Conservation (phyloP, 2,797 vertebrate genomes). For the Protosalanx chinensis region DNA sequence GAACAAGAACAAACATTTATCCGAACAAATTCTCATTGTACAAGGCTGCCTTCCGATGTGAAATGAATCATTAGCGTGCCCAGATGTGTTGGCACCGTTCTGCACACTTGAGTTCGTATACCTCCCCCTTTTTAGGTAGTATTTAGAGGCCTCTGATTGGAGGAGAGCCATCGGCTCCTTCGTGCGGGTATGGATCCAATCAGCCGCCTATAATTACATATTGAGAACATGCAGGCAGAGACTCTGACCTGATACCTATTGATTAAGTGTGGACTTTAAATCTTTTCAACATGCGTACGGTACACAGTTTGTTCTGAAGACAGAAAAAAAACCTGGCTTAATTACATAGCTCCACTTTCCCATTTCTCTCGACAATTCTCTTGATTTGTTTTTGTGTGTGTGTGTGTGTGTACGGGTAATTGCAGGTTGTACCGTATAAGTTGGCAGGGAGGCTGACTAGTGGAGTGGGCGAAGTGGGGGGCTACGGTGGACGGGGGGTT, state of each 20-base stretch:
- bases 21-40: conserved; percentile 30
- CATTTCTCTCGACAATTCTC: conserved; percentile 5
- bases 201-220: conserved; percentile 54
- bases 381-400: conserved; percentile 3
- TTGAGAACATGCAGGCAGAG: conserved; percentile 46
- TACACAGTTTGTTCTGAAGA: conserved; percentile 9
- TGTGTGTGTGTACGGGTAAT: conserved; percentile 38
- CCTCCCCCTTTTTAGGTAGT: conserved; percentile 25
- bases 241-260: conserved; percentile 49
- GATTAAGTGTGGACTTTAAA: conserved; percentile 43
- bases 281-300: conserved; percentile 41
- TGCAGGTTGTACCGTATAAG: conserved; percentile 48
- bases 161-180: conserved; percentile 50
- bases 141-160: conserved; percentile 32
- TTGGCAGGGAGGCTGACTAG: conserved; percentile 51
- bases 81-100: conserved; percentile 44
- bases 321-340: background rate
- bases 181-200: conserved; percentile 37
- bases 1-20: conserved; percentile 27
- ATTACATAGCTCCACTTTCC: background rate
- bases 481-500: no score
- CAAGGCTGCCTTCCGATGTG: conserved; percentile 37
- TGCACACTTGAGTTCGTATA: conserved; percentile 22
- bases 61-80: conserved; percentile 47
- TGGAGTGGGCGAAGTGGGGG: conserved; percentile 35